Base-by-base conservation (phyloP, 2,797 vertebrate genomes). In the Prunella strophiata region DNA sequence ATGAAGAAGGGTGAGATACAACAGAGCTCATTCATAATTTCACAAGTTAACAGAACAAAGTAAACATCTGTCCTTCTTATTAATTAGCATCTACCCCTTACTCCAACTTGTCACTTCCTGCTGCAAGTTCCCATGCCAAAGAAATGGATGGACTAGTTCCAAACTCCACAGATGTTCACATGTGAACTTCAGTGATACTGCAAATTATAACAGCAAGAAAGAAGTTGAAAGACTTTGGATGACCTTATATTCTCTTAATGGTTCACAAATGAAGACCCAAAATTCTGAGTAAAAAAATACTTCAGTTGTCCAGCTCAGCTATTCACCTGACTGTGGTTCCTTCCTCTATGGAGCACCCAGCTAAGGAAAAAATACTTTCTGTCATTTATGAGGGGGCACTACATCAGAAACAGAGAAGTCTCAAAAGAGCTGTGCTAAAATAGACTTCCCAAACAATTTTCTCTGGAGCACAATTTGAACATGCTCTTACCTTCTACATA, bases 11-110 rank as follows among this genome's bases (percentile, higher is more conserved):
- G 78, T 72, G 76, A 96, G 63, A 87, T 89, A 94, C 80, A 93
- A 94, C 66, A 94, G 76, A 94, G 88, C 86, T 95, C 51, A 7
- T 92, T 95, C 74, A 89, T 71, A 70, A 87, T 92, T 93, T 87
- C 86, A 96, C 93, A 89, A 93, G 81, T 88, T 90, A 93, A 91
- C 66, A 96, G 82, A 89, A 91, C 74, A 93, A 92, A 93, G 76
- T 89, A 94, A 97, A 89, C 63, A 92, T 88, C 66, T 91, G 90
- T 83, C 75, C 68, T 70, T 78, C 45, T 74, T 77, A 88, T 57
- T 85, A 89, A 91, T 52, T 62, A 93, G 65, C 72, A 78, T 93
- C 65, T 55, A 66, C 36, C 68, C 38, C 75, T 92, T 85, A 86
- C 63, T 86, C 72, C 78, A 91, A 19, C 42, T 83, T 63, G 81